phyloP scores from a whole-genome alignment of 2,888 invertebrate species.

The Polymixis lichenea region DNA sequence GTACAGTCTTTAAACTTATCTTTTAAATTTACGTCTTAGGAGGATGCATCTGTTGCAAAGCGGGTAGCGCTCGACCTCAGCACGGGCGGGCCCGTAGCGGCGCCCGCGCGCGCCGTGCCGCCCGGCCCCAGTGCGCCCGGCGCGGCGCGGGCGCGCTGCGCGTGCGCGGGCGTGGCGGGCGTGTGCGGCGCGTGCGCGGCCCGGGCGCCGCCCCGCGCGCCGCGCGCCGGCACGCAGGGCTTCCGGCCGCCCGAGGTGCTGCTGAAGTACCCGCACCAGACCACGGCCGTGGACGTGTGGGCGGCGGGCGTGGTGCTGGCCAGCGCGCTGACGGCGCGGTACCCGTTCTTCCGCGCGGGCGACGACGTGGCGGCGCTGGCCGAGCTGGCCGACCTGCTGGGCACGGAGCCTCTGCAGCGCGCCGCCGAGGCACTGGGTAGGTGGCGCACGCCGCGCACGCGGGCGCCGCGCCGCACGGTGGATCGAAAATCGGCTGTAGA shows the following conservation, averaged over 20 bases:
- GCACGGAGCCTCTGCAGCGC: constrained; percentile 92
- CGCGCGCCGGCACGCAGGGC: constrained; percentile 97
- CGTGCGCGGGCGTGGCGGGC: constrained; percentile 92
- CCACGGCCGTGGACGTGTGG: constrained; percentile 97
- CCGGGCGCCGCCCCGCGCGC: constrained; percentile 92
- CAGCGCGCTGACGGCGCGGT: constrained; percentile 93
- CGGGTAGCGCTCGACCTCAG: constrained; percentile 80
- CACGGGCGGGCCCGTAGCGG: constrained; percentile 54
- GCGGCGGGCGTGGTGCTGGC: constrained; percentile 95
- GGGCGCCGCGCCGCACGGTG: no score
- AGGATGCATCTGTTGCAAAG: constrained; percentile 73
- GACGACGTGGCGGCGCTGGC: constrained; percentile 94
- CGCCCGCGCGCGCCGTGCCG: constrained; percentile 82
- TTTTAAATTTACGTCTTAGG: constrained; percentile 50
- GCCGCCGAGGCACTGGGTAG: constrained; percentile 92
- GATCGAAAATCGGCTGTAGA: no score
- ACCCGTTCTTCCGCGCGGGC: constrained; percentile 95
- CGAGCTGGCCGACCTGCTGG: constrained; percentile 95
- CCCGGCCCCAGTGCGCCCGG: constrained; percentile 89
- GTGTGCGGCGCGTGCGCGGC: constrained; percentile 92
- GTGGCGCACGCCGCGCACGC: background rate
- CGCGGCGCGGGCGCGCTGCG: constrained; percentile 88
- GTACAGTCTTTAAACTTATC: background rate
- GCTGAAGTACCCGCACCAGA: constrained; percentile 94
- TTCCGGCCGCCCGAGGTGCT: constrained; percentile 97